Percentiles rank a stretch among this genome's conserved stretches.
Conservation (phyloP, 2,797 vertebrate species). For the Ceyx erithaca region DNA sequence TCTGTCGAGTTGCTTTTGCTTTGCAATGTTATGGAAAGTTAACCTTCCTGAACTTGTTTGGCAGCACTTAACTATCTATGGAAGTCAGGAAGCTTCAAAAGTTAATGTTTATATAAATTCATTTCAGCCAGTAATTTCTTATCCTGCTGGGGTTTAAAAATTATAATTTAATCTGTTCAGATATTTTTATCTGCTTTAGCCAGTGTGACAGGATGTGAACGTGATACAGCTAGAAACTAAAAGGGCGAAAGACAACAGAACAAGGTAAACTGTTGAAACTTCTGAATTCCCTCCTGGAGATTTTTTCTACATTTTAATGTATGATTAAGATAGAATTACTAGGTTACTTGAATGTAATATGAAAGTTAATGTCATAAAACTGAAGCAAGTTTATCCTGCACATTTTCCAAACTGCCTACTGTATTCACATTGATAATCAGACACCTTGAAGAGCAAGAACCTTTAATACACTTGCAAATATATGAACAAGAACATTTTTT, state of each 20-base stretch:
- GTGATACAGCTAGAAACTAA: not conserved
- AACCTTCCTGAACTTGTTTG: not conserved
- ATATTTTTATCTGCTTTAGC: not conserved
- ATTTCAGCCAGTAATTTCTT: not conserved
- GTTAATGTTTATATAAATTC: not conserved
- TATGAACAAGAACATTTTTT: not conserved
- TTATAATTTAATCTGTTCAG: not conserved
- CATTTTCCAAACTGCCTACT: not conserved
- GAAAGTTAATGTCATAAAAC: not conserved
- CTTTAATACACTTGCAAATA: not conserved
- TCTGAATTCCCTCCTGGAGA: not conserved
- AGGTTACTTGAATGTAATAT: not conserved
- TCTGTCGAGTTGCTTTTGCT: not conserved
- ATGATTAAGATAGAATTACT: not conserved
- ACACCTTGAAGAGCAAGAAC: not conserved
- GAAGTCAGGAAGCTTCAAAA: conserved; percentile 13
- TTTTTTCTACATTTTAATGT: not conserved
- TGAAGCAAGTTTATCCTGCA: not conserved
- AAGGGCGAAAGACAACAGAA: not conserved
- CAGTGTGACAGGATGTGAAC: not conserved
- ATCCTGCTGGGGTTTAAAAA: not conserved
- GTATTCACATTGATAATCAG: not conserved
- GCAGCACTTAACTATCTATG: not conserved
- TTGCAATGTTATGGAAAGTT: not conserved
- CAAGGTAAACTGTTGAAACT: not conserved